phyloP scores from a whole-genome alignment of 2,888 invertebrate species.

The Pyralis farinalis region DNA sequence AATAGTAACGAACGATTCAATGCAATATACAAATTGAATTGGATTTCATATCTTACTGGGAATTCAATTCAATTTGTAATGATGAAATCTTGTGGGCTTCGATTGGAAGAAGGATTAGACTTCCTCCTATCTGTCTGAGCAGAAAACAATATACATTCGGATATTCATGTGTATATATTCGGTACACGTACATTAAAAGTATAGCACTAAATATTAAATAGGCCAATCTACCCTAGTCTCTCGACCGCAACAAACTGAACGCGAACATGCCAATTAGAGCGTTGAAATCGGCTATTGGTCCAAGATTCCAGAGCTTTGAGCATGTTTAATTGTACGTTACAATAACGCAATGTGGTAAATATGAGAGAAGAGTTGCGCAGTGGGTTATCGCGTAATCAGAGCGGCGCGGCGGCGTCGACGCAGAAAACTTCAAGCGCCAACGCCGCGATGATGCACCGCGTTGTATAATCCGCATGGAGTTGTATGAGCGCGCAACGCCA shows the following conservation, averaged over 20 bases:
- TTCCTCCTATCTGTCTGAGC: background rate
- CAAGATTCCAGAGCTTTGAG: conserved; percentile 37
- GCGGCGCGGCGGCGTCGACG: conserved; percentile 45
- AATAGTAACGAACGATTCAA: too few relatives aligned
- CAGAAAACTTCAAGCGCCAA: conserved; percentile 15
- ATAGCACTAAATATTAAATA: conserved; percentile 20
- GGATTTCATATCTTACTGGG: too few relatives aligned
- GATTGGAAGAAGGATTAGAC: conserved; percentile 26
- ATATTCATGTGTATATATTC: background rate
- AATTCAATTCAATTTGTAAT: too few relatives aligned
- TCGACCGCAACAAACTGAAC: conserved; percentile 40
- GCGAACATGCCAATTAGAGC: conserved; percentile 48
- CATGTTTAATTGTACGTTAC: conserved; percentile 33
- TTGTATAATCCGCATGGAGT: conserved; percentile 50
- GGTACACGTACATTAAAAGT: conserved; percentile 8
- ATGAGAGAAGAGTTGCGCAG: conserved; percentile 36
- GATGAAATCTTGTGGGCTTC: background rate
- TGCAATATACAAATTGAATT: too few relatives aligned
- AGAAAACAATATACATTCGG: too few relatives aligned
- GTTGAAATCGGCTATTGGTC: conserved; percentile 52
- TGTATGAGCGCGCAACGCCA: conserved; percentile 33
- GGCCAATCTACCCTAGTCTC: conserved; percentile 22
- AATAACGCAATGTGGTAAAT: conserved; percentile 29
- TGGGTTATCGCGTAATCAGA: conserved; percentile 56
- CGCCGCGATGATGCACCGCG: conserved; percentile 29